Conservation (phyloP, 2,113 vertebrate genomes). For the Micronycteris hirsuta region DNA sequence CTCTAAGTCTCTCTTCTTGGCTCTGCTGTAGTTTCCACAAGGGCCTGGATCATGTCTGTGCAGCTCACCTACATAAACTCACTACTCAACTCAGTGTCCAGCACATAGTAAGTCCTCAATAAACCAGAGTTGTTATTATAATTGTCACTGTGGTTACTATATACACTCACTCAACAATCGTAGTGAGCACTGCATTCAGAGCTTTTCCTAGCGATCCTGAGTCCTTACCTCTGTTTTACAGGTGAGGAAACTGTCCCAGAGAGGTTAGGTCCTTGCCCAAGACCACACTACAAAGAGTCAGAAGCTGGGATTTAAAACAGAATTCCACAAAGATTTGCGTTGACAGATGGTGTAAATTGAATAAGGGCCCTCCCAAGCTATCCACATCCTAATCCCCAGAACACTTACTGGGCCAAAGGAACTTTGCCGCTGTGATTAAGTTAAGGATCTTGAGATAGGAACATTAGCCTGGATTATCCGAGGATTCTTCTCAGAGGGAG, state of each 20-base stretch:
- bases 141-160: rapidly evolving
- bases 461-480: not conserved
- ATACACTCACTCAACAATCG: rapidly evolving
- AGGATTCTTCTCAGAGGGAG: not conserved
- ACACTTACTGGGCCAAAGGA: not conserved
- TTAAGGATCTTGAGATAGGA: not conserved
- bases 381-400: rapidly evolving
- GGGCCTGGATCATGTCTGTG: not conserved
- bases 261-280: not conserved
- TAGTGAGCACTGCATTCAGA: rapidly evolving
- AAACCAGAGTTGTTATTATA: not conserved
- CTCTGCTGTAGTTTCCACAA: rapidly evolving
- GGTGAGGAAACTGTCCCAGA: not conserved
- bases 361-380: not conserved
- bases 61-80: not conserved
- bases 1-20: not conserved
- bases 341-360: not conserved
- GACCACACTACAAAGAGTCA: not conserved
- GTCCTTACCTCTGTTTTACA: not conserved
- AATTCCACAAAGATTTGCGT: rapidly evolving
- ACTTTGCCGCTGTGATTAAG: not conserved
- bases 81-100: not conserved
- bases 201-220: no score
- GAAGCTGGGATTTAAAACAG: not conserved
- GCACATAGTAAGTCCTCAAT: not conserved